Evolutionary conservation across 2,888 invertebrate genomes (phyloP).

Genomic region (Pseudococcus longispinus): DNA sequence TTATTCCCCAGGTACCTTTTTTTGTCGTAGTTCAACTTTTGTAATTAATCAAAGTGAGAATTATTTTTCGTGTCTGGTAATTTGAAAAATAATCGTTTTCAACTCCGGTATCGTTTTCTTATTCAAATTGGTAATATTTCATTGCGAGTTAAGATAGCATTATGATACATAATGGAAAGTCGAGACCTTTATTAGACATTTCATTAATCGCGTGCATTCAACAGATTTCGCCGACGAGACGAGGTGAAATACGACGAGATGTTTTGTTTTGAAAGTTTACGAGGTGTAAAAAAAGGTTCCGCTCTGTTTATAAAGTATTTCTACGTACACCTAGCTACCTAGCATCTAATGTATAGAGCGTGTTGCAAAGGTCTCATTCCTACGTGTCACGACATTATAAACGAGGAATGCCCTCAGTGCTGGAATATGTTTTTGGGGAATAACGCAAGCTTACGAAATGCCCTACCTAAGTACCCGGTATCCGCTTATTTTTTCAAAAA

Average conservation of each 20-base stretch:
- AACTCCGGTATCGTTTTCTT: background rate
- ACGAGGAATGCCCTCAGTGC: background rate
- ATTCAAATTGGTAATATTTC: background rate
- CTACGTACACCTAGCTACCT: background rate
- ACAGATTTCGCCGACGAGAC: background rate
- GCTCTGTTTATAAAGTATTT: background rate
- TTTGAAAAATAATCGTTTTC: background rate
- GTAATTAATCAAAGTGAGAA: background rate
- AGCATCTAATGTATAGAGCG: background rate
- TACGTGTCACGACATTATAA: conserved; percentile 13
- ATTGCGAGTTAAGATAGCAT: background rate
- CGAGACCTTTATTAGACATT: conserved; percentile 20
- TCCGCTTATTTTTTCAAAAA: background rate
- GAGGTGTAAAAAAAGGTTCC: conserved; percentile 3
- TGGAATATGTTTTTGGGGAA: background rate
- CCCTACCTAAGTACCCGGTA: background rate
- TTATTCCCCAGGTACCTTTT: background rate
- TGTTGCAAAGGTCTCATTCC: background rate
- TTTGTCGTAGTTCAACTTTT: background rate
- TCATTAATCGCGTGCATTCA: background rate
- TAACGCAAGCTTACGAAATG: background rate
- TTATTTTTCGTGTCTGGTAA: background rate
- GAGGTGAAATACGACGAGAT: background rate
- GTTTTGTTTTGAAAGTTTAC: conserved; percentile 3
- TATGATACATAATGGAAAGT: conserved; percentile 2